Evolutionary conservation across 2,113 vertebrate species (phyloP).

Genomic region (Chamaetylas fuelleborni): DNA sequence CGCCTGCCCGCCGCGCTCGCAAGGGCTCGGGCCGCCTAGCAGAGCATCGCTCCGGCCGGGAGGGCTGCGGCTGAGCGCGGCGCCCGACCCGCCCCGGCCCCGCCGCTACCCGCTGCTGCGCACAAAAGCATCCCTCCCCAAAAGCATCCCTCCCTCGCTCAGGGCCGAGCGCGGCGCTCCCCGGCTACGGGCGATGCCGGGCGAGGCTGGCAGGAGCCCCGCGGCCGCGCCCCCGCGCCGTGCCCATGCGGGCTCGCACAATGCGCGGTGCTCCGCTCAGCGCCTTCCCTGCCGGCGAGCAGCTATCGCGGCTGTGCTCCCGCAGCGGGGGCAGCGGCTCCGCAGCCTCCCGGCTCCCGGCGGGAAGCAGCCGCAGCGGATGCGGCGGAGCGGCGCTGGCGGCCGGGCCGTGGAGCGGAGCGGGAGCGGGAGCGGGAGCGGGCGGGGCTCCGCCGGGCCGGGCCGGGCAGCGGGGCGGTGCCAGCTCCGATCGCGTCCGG

Average conservation of each 20-base stretch:
- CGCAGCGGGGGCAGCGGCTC: background rate
- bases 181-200: background rate
- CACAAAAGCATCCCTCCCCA: conserved; percentile 32
- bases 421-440: background rate
- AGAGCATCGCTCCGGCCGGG: background rate
- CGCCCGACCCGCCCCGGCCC: background rate
- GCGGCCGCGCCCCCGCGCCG: background rate
- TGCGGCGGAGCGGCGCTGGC: background rate
- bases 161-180: background rate
- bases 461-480: background rate
- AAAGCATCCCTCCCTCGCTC: background rate
- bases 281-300: background rate
- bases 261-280: background rate
- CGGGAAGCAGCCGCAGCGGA: background rate
- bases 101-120: background rate
- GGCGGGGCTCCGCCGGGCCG: background rate
- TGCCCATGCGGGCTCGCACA: background rate
- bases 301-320: too few species aligned
- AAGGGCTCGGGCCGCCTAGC: background rate
- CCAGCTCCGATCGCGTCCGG: background rate
- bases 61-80: background rate
- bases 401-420: background rate
- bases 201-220: background rate
- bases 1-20: background rate
- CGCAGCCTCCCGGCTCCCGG: background rate